Conservation (phyloP, 2,113 vertebrate genomes). For the Myanophis thanlyinensis region DNA sequence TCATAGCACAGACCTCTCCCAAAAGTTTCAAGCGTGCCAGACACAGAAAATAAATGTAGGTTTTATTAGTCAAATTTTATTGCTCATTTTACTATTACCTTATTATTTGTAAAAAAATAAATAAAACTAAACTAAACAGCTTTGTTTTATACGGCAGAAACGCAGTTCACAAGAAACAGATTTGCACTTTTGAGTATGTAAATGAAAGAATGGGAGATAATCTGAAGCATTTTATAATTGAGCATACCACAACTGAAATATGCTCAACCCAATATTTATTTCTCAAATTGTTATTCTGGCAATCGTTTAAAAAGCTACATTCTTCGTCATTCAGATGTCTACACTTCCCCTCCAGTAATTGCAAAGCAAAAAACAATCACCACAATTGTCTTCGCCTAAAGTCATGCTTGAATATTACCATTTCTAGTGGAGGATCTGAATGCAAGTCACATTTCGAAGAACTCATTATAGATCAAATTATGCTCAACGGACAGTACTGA, state of each 20-base stretch:
- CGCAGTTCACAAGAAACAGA: neutral
- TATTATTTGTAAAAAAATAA: neutral
- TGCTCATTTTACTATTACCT: neutral
- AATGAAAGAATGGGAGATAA: neutral
- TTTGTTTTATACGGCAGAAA: neutral
- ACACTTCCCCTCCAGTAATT: neutral
- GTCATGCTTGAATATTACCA: neutral
- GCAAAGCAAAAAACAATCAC: neutral
- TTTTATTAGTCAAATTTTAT: neutral
- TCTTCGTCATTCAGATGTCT: neutral
- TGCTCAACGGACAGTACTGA: neutral
- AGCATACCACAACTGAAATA: neutral
- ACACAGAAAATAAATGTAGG: neutral
- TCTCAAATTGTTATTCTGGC: neutral
- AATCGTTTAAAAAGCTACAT: neutral
- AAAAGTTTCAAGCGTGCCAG: neutral
- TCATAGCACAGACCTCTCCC: neutral
- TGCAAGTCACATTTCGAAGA: neutral
- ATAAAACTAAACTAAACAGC: neutral
- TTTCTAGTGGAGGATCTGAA: neutral
- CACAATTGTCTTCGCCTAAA: neutral
- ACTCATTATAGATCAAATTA: neutral
- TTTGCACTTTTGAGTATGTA: neutral
- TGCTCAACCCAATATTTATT: neutral
- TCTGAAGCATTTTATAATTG: neutral